These are phyloP conservation scores for Tenthredo notha DNA, from an alignment of 2,888 invertebrate species.

Conservation along the genomic window DNA sequence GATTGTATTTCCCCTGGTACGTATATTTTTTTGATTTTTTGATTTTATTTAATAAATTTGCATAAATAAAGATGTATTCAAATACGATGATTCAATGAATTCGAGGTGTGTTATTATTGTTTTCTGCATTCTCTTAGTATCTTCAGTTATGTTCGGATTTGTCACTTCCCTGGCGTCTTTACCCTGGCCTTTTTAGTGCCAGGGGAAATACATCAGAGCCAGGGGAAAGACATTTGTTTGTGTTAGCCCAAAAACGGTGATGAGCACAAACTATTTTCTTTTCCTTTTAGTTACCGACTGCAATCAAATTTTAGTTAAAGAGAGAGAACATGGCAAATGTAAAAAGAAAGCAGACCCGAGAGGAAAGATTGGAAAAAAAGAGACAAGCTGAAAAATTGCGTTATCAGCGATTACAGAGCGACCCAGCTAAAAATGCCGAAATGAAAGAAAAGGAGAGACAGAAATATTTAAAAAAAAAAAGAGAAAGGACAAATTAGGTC, in stretches of 20 bases:
- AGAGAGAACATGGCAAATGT: neutral
- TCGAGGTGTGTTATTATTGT: neutral
- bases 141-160: neutral
- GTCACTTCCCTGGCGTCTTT: neutral
- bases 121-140: neutral
- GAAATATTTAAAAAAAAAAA: conserved; percentile 11
- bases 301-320: neutral
- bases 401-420: neutral
- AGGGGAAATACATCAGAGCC: neutral
- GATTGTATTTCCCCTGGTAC: conserved; percentile 5
- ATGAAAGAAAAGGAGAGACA: conserved; percentile 6
- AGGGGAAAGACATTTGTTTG: conserved; percentile 10
- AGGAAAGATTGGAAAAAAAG: neutral
- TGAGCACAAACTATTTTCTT: neutral
- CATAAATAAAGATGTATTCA: neutral
- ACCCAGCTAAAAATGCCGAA: neutral
- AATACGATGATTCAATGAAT: neutral
- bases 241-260: neutral
- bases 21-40: neutral
- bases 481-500: neutral
- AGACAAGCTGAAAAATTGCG: neutral
- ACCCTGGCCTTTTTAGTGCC: conserved; percentile 3
- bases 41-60: neutral
- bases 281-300: neutral
- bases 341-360: neutral